Base-by-base conservation (phyloP, 2,888 invertebrate genomes). In the Epirrhoe tristata region DNA sequence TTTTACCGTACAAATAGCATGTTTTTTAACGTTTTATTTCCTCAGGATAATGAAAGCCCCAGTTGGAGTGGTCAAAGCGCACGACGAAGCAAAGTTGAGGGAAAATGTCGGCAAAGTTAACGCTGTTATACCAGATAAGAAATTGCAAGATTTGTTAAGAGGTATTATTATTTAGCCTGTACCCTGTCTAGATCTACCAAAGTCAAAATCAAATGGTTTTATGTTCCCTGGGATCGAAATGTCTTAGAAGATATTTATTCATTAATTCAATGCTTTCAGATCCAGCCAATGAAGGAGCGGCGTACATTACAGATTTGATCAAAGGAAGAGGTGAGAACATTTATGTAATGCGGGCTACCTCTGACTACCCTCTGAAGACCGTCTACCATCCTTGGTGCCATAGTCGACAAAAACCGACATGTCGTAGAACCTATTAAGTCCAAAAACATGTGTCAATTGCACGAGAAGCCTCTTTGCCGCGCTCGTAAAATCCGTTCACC, bases 261-360 rank as follows among this genome's bases (percentile, higher is more conserved):
- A 24, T 24, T 2, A 24, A 2, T 24, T 24, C 1, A 24, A 2
- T 24, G 1, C 3, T 66, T 76, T 24, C 74, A 90, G 90, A 77
- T 12, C 63, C 87, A 1, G 76, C 81, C 3, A 59, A 76, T 1
- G 89, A 87, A 74, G 87, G 85, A 6, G 81, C 88, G 12, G 82
- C 86, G 1, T 71, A 88, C 73, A 71, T 90, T 48, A 66, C 86
- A 7, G 81, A 89, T 65, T 36, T 80, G 0, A 71, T 88, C 7
- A 79, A 84, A 78, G 87, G 82, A 62, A 81, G 86, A 83, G 88
- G 90, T 85, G 71, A 66, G 70, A 6, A 43, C 34, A 62, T 50
- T 12, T 24, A 46, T 48, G 36, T n/a, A 43, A 3, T 10, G 10
- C 12, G 12, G 10, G 36, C 7, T 10, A 39, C 10, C 7, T n/a